These are phyloP conservation scores for Morus bassanus DNA, from an alignment of 2,797 vertebrate genomes.

Conservation along the genomic window DNA sequence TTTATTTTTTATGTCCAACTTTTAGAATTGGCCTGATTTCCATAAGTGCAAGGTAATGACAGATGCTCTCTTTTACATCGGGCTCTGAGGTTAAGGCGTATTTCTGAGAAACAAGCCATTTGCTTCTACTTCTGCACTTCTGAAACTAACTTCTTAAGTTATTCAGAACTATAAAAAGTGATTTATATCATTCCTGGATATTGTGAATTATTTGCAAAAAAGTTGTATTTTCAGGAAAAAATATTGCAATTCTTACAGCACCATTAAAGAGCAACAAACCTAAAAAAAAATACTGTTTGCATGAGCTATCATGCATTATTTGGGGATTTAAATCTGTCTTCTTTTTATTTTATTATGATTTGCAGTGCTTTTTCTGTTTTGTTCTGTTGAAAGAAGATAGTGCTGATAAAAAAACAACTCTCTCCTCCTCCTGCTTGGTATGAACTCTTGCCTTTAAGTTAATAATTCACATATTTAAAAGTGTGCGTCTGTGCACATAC, in stretches of 20 bases:
- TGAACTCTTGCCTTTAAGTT: not conserved
- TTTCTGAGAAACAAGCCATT: not conserved
- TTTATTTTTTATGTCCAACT: not conserved
- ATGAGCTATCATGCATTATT: not conserved
- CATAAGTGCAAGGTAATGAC: not conserved
- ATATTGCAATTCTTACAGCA: not conserved
- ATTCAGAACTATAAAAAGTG: not conserved
- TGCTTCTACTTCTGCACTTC: not conserved
- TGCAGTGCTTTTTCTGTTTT: not conserved
- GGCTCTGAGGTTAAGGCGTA: not conserved
- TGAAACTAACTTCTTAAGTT: not conserved
- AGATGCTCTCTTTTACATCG: not conserved
- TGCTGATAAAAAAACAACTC: not conserved
- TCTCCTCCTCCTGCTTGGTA: not conserved
- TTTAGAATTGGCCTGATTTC: not conserved
- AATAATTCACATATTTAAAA: not conserved
- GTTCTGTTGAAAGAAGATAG: not conserved
- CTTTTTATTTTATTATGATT: not conserved
- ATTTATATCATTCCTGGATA: not conserved
- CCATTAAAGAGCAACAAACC: not conserved
- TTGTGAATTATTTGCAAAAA: not conserved
- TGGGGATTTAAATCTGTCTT: not conserved
- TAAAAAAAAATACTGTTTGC: not conserved
- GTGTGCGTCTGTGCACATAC: not conserved
- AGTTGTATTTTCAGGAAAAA: not conserved